phyloP scores from a whole-genome alignment of 2,113 vertebrate species.

The Dolichallabes microphthalmus region DNA sequence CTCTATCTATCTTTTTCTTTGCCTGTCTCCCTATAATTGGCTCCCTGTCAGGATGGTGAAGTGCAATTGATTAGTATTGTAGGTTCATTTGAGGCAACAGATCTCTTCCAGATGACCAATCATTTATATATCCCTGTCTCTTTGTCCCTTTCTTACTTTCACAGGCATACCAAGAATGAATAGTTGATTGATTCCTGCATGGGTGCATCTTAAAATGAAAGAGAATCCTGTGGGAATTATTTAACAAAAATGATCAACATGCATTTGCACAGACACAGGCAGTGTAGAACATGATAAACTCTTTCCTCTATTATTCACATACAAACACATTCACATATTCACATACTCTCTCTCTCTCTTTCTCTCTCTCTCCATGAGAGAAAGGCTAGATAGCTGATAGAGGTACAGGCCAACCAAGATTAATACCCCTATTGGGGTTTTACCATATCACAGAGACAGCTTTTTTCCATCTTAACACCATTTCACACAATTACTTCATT shows the following conservation, averaged over 20 bases:
- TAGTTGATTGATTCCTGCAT: conserved; percentile 22
- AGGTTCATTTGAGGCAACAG: conserved; percentile 8
- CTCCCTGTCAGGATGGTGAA: conserved; percentile 12
- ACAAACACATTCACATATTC: conserved; percentile 1
- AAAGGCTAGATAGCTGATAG: conserved; percentile 13
- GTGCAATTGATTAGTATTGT: conserved; percentile 32
- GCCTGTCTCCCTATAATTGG: conserved; percentile 5
- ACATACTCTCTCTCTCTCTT: not conserved
- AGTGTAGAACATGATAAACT: not conserved
- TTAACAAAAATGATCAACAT: conserved; percentile 25
- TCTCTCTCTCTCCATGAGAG: not conserved
- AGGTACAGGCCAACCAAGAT: not conserved
- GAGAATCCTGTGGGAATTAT: not conserved
- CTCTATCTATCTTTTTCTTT: not conserved
- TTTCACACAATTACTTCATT: not conserved
- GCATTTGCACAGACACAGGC: conserved; percentile 23
- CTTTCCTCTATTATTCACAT: not conserved
- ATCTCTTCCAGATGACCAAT: not conserved
- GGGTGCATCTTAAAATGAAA: not conserved
- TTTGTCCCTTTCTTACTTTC: conserved; percentile 4
- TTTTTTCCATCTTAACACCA: not conserved
- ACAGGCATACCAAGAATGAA: conserved; percentile 20
- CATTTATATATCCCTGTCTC: not conserved
- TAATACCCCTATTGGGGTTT: conserved; percentile 1
- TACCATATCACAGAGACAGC: conserved; percentile 22